Evolutionary conservation across 30 jellyfish, hydroid and myxozoan species (phyloP), one percentile per base, ranked within the genome.

Genomic region (Chrysaora quinquecirrha): DNA sequence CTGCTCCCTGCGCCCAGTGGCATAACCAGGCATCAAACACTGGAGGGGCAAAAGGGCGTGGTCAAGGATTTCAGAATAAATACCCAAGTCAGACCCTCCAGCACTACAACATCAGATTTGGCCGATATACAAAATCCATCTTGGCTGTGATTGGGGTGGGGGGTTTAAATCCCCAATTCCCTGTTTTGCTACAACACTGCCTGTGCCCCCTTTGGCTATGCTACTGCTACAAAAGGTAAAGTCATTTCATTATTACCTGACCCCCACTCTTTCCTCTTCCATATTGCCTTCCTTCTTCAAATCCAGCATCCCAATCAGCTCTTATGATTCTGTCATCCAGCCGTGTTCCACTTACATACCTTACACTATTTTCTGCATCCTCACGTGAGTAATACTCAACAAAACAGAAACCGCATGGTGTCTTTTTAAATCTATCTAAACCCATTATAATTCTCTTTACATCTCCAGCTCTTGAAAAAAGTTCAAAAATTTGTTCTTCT

Each of bases 231-330:
- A 46, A 30, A 32, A 32, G 22, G 12, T 12, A n/a, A n/a, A n/a
- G n/a, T n/a, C n/a, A n/a, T n/a, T n/a, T n/a, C n/a, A n/a, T n/a
- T n/a, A n/a, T n/a, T n/a, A 95, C 97, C 95, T 95, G 99, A 11
- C 99, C 99, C 25, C 99, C 99, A 74, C 97, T 89, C 74, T 89
- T 70, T 11, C 99, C 99, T 56, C 99, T 74, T 29, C 99, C 99
- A 83, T 73, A 89, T 43, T 95, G 99, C 24, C 99, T 76, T 7
- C 98, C 98, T 89, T 95, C 99, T 61, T 84, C 88, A 81, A 95
- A 95, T 0, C 99, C 99, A 7, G 97, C 99, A 85, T 95, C 99
- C 97, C 97, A 89, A 63, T 95, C 99, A 18, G 79, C 78, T 28
- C 97, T 85, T 18, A 89, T 95, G 50, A 95, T 70, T 48, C 99